phyloP scores from a whole-genome alignment of 2,113 vertebrate genomes.

The Perca schrenkii region DNA sequence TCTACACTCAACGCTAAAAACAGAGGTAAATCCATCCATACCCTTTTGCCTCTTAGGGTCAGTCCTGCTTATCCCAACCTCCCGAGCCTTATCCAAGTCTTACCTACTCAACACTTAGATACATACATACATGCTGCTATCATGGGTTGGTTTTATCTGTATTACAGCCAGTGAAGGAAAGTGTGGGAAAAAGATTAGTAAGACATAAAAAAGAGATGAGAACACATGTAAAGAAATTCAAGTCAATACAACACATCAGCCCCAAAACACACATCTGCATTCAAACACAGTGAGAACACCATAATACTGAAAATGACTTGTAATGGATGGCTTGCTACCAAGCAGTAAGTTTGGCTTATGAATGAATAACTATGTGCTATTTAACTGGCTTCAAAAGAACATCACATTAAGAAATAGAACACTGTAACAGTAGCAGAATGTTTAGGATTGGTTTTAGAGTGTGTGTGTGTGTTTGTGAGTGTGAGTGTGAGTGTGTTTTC shows the following conservation, averaged over 20 bases:
- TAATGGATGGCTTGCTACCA: constrained; percentile 18
- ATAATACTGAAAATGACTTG: constrained; percentile 19
- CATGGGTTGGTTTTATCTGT: background rate
- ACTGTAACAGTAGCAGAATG: background rate
- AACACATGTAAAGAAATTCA: background rate
- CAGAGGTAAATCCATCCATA: constrained; percentile 35
- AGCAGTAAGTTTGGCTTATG: constrained; percentile 18
- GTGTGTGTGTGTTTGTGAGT: background rate
- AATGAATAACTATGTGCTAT: constrained; percentile 37
- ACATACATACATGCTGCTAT: background rate
- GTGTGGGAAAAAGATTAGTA: background rate
- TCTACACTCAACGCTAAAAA: constrained; percentile 9
- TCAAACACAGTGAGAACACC: background rate
- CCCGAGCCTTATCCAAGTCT: background rate
- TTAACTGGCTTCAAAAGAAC: constrained; percentile 2
- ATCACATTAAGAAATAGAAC: constrained; percentile 23
- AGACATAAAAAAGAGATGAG: background rate
- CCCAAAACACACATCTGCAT: background rate
- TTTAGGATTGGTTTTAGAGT: constrained; percentile 5
- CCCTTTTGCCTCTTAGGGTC: background rate
- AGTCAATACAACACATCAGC: background rate
- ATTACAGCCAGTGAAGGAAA: background rate
- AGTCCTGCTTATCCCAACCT: background rate
- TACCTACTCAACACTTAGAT: background rate
- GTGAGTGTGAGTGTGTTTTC: constrained; percentile 2